These are phyloP conservation scores for Goniozus legneri DNA, from an alignment of 1,140 invertebrate species.

Conservation along the genomic window DNA sequence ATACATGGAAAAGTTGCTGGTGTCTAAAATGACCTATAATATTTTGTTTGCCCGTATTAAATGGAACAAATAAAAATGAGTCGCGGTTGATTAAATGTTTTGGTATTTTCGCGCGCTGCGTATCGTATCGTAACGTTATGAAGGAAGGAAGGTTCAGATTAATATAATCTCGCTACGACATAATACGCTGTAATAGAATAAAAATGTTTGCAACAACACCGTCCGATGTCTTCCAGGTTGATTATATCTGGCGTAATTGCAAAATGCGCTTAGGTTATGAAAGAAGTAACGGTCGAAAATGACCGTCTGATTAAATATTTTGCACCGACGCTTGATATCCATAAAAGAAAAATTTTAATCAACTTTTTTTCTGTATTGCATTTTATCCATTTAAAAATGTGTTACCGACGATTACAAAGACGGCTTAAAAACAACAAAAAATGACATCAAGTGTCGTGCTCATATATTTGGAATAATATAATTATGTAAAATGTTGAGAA, in stretches of 20 bases:
- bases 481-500: neutral
- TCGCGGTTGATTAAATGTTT: conserved; percentile 31
- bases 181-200: conserved; percentile 14
- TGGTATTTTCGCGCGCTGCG: conserved; percentile 37
- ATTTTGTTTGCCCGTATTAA: too few relatives aligned
- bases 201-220: conserved; percentile 22
- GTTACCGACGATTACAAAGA: too few relatives aligned
- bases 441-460: neutral
- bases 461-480: neutral
- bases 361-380: too few relatives aligned
- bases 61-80: conserved; percentile 35
- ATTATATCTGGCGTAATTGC: neutral
- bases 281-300: neutral
- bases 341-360: too few relatives aligned
- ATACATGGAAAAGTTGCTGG: conserved; percentile 26
- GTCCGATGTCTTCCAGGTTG: neutral
- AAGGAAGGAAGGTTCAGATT: neutral
- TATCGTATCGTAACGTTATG: conserved; percentile 27
- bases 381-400: too few relatives aligned
- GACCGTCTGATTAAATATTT: neutral
- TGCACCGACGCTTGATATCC: neutral
- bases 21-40: too few relatives aligned
- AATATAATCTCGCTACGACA: conserved; percentile 15
- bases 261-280: neutral
- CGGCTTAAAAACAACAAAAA: too few relatives aligned